These are phyloP conservation scores for Trinorchestia longiramus DNA, from an alignment of 1,140 invertebrate genomes.

Conservation along the genomic window DNA sequence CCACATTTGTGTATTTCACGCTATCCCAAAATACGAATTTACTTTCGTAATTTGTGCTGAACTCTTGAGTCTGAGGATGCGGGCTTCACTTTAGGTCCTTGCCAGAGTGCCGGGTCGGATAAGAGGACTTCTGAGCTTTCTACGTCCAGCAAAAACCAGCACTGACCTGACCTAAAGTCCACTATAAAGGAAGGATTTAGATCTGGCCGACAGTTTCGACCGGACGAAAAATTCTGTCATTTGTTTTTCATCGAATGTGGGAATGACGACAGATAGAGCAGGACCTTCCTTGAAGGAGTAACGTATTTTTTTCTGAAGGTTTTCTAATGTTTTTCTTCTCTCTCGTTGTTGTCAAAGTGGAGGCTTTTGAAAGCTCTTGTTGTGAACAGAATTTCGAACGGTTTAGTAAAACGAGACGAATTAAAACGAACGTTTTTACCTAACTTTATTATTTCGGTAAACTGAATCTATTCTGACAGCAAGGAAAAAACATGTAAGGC, in stretches of 20 bases:
- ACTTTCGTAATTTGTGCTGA: constrained; percentile 32
- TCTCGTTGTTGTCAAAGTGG: background rate
- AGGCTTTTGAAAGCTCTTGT: background rate
- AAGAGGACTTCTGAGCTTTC: constrained; percentile 34
- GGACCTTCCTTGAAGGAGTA: background rate
- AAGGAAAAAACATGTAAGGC: background rate
- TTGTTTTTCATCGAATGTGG: constrained; percentile 28
- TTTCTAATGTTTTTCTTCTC: background rate
- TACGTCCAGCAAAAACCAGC: constrained; percentile 23
- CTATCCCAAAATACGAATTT: constrained; percentile 3
- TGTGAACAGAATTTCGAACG: background rate
- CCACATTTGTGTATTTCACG: background rate
- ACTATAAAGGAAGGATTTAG: constrained; percentile 30
- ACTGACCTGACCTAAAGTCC: constrained; percentile 11
- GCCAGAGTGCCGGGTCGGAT: background rate
- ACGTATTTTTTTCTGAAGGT: background rate
- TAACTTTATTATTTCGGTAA: background rate
- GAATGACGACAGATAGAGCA: constrained; percentile 32
- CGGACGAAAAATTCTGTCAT: constrained; percentile 40
- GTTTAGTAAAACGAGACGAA: background rate
- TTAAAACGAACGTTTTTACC: background rate
- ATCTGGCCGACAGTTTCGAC: constrained; percentile 31
- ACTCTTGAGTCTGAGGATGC: constrained; percentile 3
- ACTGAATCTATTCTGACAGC: background rate
- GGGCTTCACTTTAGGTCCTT: constrained; percentile 1